A percentile compares a stretch with the other conserved stretches of the same genome.
These are phyloP conservation scores for Torymus aiolomorphi DNA, from an alignment of 2,888 invertebrate genomes.

Conservation along the genomic window DNA sequence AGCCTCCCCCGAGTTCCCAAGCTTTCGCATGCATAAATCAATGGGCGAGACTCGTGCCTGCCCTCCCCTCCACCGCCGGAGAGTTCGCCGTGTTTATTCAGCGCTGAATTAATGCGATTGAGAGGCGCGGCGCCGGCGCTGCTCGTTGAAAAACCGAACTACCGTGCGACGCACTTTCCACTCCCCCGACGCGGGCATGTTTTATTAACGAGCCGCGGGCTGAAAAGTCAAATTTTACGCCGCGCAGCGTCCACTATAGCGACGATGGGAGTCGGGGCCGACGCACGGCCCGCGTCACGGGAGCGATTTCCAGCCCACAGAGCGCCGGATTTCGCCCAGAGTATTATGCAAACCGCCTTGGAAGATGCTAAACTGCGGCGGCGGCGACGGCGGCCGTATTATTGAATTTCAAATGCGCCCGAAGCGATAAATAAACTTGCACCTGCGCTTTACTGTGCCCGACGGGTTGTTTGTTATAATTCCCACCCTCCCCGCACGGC, in stretches of 20 bases:
- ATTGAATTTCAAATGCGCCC: constrained; percentile 63
- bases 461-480: too few relatives aligned
- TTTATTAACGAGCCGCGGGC: too few relatives aligned
- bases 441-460: too few relatives aligned
- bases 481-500: too few relatives aligned
- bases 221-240: too few relatives aligned
- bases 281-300: too few relatives aligned
- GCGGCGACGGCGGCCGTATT: constrained; percentile 37
- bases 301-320: too few relatives aligned
- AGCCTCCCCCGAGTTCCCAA: constrained; percentile 17
- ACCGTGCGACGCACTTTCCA: too few relatives aligned
- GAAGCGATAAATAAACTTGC: too few relatives aligned
- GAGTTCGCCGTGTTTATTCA: constrained; percentile 34
- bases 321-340: constrained; percentile 31
- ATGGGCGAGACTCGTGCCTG: constrained; percentile 11
- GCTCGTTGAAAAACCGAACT: constrained; percentile 17
- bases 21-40: constrained; percentile 37
- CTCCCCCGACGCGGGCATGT: too few relatives aligned
- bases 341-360: constrained; percentile 50
- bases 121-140: not conserved
- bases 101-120: constrained; percentile 16
- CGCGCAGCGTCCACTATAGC: too few relatives aligned
- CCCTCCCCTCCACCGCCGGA: not conserved
- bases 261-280: too few relatives aligned
- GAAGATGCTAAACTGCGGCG: constrained; percentile 54